phyloP scores from a whole-genome alignment of 2,797 vertebrate species.

The Corythornis leucogaster region DNA sequence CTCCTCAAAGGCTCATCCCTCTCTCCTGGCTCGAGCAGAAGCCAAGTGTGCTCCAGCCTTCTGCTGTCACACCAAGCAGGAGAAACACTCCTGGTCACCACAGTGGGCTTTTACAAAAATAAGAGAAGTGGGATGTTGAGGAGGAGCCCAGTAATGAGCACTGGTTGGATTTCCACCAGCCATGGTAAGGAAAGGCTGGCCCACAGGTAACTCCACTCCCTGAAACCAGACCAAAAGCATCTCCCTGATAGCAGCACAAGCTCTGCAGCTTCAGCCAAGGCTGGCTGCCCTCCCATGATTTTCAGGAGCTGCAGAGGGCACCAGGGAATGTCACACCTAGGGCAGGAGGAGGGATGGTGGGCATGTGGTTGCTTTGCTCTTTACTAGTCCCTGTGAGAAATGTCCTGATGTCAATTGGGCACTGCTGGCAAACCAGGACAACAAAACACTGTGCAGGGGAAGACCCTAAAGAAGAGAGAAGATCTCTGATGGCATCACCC shows the following conservation, averaged over 20 bases:
- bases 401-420: fast-evolving
- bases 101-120: neutral
- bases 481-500: neutral
- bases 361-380: neutral
- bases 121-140: neutral
- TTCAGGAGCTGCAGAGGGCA: neutral
- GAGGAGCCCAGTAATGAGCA: neutral
- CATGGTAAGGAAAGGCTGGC: neutral
- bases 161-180: neutral
- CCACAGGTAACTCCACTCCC: neutral
- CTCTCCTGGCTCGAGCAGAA: neutral
- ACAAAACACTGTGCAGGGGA: neutral
- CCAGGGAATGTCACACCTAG: neutral
- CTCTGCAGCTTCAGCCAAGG: neutral
- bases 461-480: neutral
- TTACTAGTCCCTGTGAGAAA: neutral
- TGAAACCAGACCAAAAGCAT: neutral
- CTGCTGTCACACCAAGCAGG: neutral
- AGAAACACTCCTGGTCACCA: neutral
- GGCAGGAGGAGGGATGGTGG: neutral
- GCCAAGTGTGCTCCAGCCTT: neutral
- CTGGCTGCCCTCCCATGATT: fast-evolving
- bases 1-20: neutral
- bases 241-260: fast-evolving
- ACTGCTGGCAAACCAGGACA: neutral